phyloP scores from a whole-genome alignment of 2,797 vertebrate species.

The Loris lydekkerianus region DNA sequence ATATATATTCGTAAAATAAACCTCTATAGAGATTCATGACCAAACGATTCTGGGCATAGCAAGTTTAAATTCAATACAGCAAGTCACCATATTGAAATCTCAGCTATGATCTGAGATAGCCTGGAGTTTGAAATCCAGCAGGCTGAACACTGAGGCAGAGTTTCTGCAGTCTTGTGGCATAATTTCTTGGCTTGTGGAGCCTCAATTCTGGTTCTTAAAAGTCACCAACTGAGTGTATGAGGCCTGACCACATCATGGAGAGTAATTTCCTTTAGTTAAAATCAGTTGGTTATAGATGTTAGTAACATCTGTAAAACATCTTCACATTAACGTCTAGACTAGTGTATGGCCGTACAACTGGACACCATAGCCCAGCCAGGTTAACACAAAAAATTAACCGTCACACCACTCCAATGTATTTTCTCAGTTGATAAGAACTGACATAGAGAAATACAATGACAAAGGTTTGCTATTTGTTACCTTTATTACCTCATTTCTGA shows the following conservation, averaged over 20 bases:
- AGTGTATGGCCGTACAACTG: background rate
- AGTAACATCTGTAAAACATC: background rate
- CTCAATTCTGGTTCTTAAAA: background rate
- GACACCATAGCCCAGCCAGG: background rate
- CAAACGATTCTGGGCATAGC: background rate
- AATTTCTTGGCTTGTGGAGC: background rate
- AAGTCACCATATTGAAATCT: background rate
- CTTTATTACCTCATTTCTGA: background rate
- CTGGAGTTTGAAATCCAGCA: background rate
- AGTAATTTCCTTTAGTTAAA: background rate
- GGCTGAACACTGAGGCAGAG: background rate
- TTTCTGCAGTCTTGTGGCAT: background rate
- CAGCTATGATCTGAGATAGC: background rate
- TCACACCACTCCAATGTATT: background rate
- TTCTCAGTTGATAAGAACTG: background rate
- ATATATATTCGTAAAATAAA: background rate
- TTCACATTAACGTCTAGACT: background rate
- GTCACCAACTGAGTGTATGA: background rate
- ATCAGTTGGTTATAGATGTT: background rate
- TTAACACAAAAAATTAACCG: background rate
- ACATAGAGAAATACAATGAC: background rate
- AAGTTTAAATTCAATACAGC: background rate
- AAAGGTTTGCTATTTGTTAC: background rate
- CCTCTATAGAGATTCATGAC: background rate
- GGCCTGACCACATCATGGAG: background rate